These are phyloP conservation scores for Anthopleura xanthogrammica DNA, from an alignment of 92 coral and sea anemone genomes.

Conservation along the genomic window DNA sequence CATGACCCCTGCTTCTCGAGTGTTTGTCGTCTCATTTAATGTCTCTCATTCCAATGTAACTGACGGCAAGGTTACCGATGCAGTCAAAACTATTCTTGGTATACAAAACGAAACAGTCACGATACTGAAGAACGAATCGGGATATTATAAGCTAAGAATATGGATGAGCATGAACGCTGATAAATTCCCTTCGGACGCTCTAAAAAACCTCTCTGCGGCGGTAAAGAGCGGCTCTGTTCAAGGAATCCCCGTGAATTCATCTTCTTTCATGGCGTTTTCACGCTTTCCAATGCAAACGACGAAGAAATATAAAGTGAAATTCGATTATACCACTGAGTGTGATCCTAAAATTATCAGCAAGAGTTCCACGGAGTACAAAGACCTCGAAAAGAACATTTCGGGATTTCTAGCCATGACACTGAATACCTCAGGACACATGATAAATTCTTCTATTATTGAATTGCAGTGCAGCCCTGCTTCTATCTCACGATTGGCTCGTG, in stretches of 20 bases:
- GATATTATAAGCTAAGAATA: constrained; percentile 5
- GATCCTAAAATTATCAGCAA: neutral
- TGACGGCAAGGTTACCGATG: neutral
- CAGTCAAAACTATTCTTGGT: neutral
- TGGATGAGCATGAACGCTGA: constrained; percentile 33
- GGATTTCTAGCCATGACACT: neutral
- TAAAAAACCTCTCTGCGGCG: constrained; percentile 19
- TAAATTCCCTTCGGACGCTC: constrained; percentile 19
- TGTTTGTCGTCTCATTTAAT: constrained; percentile 18
- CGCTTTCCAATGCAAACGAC: constrained; percentile 4
- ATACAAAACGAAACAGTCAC: neutral
- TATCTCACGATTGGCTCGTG: neutral
- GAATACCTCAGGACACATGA: neutral
- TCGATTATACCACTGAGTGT: constrained; percentile 17
- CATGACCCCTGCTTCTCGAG: constrained; percentile 16
- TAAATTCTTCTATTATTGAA: neutral
- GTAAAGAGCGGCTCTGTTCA: constrained; percentile 10
- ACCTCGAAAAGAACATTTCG: neutral
- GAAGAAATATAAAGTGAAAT: constrained; percentile 10
- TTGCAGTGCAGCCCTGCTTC: neutral
- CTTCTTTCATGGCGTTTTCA: constrained; percentile 11
- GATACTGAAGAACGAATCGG: neutral
- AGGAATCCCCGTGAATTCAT: constrained; percentile 1
- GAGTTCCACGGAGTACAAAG: constrained; percentile 5
- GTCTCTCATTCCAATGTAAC: constrained; percentile 8